Evolutionary conservation across 2,113 vertebrate species (phyloP).

Genomic region (Gymnobelideus leadbeateri): DNA sequence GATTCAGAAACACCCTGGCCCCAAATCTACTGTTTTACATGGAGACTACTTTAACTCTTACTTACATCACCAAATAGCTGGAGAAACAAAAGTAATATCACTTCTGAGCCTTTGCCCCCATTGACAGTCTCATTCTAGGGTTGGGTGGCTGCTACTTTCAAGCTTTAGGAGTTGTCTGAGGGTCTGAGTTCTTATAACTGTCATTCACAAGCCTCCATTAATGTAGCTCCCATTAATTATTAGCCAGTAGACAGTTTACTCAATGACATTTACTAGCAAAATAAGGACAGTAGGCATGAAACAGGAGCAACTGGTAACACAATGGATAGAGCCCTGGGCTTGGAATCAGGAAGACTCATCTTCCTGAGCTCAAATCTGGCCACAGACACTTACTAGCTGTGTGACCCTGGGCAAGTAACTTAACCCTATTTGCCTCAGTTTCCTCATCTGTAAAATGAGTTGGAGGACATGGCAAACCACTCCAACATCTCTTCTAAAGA

Average conservation of each 20-base stretch:
- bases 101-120: too few species aligned
- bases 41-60: not conserved
- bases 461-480: too few species aligned
- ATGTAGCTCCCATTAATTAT: not conserved
- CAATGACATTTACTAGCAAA: not conserved
- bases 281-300: not conserved
- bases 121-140: not conserved
- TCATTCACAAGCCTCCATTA: not conserved
- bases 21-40: not conserved
- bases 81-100: not conserved
- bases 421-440: too few species aligned
- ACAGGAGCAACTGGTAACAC: too few species aligned
- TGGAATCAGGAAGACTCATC: too few species aligned
- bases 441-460: too few species aligned
- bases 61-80: not conserved
- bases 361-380: too few species aligned
- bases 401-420: too few species aligned
- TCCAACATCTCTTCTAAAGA: too few species aligned
- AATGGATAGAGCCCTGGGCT: too few species aligned
- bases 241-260: not conserved
- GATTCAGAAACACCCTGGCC: not conserved
- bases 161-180: not conserved
- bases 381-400: too few species aligned
- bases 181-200: not conserved
- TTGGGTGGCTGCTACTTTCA: not conserved